Percentiles rank a stretch among this genome's conserved stretches.
phyloP scores from a whole-genome alignment of 2,113 vertebrate genomes.

The Oreochromis aureus region DNA sequence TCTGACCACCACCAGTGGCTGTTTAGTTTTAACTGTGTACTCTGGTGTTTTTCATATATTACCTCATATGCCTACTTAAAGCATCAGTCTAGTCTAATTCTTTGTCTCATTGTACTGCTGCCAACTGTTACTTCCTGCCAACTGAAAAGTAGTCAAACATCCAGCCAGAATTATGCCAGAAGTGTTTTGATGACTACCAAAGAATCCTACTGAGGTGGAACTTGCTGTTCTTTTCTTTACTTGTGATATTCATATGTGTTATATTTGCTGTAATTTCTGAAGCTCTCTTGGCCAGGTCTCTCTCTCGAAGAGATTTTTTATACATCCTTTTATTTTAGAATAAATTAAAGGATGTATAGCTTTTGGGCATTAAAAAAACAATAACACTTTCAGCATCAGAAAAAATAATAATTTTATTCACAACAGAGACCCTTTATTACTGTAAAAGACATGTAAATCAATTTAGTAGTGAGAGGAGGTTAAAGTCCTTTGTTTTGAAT shows the following conservation, averaged over 20 bases:
- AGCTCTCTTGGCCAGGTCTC: background rate
- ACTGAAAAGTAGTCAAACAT: background rate
- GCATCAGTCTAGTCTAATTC: background rate
- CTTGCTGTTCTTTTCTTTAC: background rate
- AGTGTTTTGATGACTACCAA: background rate
- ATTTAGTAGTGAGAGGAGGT: background rate
- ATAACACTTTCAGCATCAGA: background rate
- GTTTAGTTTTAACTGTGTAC: background rate
- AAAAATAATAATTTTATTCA: background rate
- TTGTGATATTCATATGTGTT: background rate
- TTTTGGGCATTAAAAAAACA: background rate
- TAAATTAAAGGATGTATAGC: background rate
- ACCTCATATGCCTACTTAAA: background rate
- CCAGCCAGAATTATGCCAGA: background rate
- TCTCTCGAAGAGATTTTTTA: background rate
- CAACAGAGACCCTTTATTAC: background rate
- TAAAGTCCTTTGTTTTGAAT: background rate
- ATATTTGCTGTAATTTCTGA: background rate
- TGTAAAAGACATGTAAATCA: background rate
- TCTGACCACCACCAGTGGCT: too few species aligned
- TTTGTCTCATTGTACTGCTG: background rate
- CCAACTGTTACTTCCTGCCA: background rate
- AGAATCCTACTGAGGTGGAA: accelerated
- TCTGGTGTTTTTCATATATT: background rate
- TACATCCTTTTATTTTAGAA: background rate